phyloP scores from a whole-genome alignment of 2,888 invertebrate species.

The Coelinius sp. region DNA sequence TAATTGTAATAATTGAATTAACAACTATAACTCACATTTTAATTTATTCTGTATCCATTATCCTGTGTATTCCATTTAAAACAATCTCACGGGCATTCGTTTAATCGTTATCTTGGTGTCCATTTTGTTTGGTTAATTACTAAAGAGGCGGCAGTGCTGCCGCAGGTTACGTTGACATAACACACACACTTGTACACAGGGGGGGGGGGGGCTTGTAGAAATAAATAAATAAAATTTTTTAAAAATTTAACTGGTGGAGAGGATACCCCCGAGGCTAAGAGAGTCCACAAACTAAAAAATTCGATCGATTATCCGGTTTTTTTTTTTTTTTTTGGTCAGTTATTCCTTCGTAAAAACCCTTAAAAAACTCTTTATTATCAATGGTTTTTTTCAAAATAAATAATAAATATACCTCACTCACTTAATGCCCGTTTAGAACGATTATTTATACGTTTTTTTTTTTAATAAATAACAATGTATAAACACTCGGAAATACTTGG shows the following conservation, averaged over 20 bases:
- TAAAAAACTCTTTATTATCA: not conserved
- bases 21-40: conserved; percentile 57
- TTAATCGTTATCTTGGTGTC: conserved; percentile 70
- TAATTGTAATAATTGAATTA: not conserved
- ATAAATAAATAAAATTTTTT: not conserved
- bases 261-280: conserved; percentile 46
- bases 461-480: conserved; percentile 23
- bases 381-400: conserved; percentile 47
- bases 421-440: conserved; percentile 30
- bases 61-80: conserved; percentile 59
- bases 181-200: conserved; percentile 40
- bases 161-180: conserved; percentile 65
- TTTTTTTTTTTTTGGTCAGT: not conserved
- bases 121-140: conserved; percentile 72
- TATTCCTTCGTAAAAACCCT: too few relatives aligned
- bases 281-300: conserved; percentile 40
- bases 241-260: not conserved
- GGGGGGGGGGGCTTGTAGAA: conserved; percentile 17
- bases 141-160: conserved; percentile 69
- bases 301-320: conserved; percentile 25
- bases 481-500: conserved; percentile 11
- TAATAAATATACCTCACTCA: conserved; percentile 43
- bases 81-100: conserved; percentile 60
- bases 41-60: conserved; percentile 56
- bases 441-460: conserved; percentile 29